Conservation (phyloP, 2,113 vertebrate species). For the Notechis scutatus region DNA sequence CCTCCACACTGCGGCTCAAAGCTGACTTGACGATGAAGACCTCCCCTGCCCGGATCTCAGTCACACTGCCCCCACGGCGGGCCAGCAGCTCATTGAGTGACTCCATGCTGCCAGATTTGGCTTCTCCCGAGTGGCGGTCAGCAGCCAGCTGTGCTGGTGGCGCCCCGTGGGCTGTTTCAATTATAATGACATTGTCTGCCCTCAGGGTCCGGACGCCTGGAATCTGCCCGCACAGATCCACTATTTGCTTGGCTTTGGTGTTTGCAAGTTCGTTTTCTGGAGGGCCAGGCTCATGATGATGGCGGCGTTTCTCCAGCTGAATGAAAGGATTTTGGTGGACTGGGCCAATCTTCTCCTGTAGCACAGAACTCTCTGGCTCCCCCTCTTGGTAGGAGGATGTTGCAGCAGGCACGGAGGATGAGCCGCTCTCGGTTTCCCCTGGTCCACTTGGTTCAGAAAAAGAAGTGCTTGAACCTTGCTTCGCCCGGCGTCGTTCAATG, state of each 20-base stretch:
- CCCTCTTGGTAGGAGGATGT: slow-evolving; percentile 7
- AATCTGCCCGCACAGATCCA: background rate
- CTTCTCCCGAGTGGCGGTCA: slow-evolving; percentile 23
- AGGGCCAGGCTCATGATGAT: slow-evolving; percentile 39
- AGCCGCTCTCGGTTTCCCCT: slow-evolving; percentile 26
- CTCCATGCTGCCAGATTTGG: slow-evolving; percentile 55
- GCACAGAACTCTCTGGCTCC: slow-evolving; percentile 53
- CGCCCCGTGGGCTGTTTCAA: slow-evolving; percentile 61
- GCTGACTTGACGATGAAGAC: slow-evolving; percentile 70
- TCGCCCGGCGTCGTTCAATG: slow-evolving; percentile 79
- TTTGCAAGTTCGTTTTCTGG: background rate
- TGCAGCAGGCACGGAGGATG: slow-evolving; percentile 42
- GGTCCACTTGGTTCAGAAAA: slow-evolving; percentile 40
- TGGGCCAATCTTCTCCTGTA: slow-evolving; percentile 76
- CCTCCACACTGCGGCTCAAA: slow-evolving; percentile 44
- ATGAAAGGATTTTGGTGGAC: slow-evolving; percentile 83
- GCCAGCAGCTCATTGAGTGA: slow-evolving; percentile 33
- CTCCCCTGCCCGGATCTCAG: slow-evolving; percentile 71
- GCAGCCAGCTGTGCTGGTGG: background rate
- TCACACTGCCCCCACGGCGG: slow-evolving; percentile 67
- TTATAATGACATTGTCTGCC: slow-evolving; percentile 78
- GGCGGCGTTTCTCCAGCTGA: slow-evolving; percentile 66
- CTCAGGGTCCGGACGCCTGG: slow-evolving; percentile 66
- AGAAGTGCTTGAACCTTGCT: slow-evolving; percentile 67
- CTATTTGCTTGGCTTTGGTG: background rate